These are phyloP conservation scores for Polymixis flavicincta DNA, from an alignment of 2,888 invertebrate species.

Conservation along the genomic window DNA sequence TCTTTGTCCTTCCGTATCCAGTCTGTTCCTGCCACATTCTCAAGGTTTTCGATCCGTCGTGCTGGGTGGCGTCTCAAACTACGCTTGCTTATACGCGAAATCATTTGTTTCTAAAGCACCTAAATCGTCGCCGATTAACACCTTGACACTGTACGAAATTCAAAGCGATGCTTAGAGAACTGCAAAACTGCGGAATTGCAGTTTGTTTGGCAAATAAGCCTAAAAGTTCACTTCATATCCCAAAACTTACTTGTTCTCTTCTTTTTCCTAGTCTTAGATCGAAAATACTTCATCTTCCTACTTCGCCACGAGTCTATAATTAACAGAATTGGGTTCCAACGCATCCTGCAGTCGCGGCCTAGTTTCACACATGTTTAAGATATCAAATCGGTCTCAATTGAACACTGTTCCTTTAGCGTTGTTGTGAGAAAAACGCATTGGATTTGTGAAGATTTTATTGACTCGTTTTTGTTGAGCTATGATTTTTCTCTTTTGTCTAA, in stretches of 20 bases:
- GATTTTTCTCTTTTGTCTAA: not conserved
- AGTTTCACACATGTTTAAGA: conserved; percentile 66
- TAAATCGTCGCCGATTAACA: not conserved
- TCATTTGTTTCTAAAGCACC: no score
- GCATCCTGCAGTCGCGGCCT: conserved; percentile 59
- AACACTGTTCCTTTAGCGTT: conserved; percentile 27
- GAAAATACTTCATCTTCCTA: conserved; percentile 15
- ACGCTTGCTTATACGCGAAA: no score
- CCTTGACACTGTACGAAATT: not conserved
- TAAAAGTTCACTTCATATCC: not conserved
- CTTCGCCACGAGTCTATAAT: conserved; percentile 47
- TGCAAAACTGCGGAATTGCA: not conserved
- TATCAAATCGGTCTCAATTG: conserved; percentile 61
- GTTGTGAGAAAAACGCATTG: conserved; percentile 47
- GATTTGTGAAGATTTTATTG: conserved; percentile 15
- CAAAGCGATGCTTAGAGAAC: not conserved
- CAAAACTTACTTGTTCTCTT: not conserved
- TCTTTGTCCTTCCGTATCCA: no score
- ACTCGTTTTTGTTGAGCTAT: not conserved
- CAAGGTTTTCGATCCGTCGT: no score
- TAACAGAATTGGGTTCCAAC: conserved; percentile 52
- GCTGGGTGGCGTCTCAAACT: no score
- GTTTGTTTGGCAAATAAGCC: not conserved
- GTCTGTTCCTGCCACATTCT: no score
- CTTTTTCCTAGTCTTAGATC: conserved; percentile 16